Conservation (phyloP, 2,888 invertebrate genomes). For the Criorhina ranunculi region DNA sequence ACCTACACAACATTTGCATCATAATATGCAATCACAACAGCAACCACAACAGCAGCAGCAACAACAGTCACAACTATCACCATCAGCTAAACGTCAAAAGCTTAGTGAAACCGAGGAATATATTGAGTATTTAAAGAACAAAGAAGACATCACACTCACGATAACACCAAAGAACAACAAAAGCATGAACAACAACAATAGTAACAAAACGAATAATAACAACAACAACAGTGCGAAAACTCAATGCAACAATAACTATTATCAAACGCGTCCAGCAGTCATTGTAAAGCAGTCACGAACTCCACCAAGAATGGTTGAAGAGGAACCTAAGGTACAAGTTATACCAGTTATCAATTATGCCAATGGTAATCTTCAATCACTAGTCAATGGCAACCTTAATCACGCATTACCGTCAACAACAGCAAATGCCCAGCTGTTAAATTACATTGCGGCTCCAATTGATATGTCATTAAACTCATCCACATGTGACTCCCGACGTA, state of each 20-base stretch:
- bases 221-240: slow-evolving; percentile 60
- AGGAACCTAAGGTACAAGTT: slow-evolving; percentile 67
- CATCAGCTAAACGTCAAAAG: slow-evolving; percentile 79
- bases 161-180: slow-evolving; percentile 81
- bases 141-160: slow-evolving; percentile 84
- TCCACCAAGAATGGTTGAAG: slow-evolving; percentile 59
- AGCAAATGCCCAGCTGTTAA: slow-evolving; percentile 9
- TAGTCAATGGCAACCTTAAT: slow-evolving; percentile 54
- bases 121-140: slow-evolving; percentile 84
- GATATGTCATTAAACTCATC: slow-evolving; percentile 65
- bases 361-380: slow-evolving; percentile 45
- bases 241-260: slow-evolving; percentile 33
- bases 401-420: neutral
- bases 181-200: slow-evolving; percentile 47
- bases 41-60: slow-evolving; percentile 67
- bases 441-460: slow-evolving; percentile 23
- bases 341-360: slow-evolving; percentile 60
- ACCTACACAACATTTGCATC: slow-evolving; percentile 77
- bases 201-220: slow-evolving; percentile 43
- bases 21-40: slow-evolving; percentile 68
- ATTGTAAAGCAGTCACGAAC: slow-evolving; percentile 50
- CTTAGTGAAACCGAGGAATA: slow-evolving; percentile 83
- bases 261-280: slow-evolving; percentile 62
- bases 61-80: slow-evolving; percentile 31
- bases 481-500: slow-evolving; percentile 81